These are phyloP conservation scores for Lasioglossum oenotherae DNA, from an alignment of 2,888 invertebrate species.

Conservation along the genomic window DNA sequence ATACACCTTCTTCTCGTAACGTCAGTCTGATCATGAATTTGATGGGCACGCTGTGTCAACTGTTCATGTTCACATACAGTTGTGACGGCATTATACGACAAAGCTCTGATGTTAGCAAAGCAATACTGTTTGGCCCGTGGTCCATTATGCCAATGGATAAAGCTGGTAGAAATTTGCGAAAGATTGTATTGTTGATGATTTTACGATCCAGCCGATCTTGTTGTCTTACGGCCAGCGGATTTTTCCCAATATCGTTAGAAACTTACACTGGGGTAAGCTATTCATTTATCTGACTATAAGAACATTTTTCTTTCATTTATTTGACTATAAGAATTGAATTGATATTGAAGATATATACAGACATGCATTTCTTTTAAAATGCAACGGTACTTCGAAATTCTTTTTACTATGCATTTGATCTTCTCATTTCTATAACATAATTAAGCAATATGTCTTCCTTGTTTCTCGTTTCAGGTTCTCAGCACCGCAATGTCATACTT, in stretches of 20 bases:
- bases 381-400: not conserved
- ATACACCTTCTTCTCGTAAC: constrained; percentile 7
- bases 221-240: constrained; percentile 50
- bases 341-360: no score
- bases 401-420: not conserved
- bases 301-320: no score
- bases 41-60: constrained; percentile 23
- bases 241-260: constrained; percentile 56
- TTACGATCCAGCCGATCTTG: constrained; percentile 55
- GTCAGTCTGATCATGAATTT: constrained; percentile 9
- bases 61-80: constrained; percentile 49
- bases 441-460: not conserved
- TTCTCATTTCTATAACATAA: not conserved
- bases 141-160: constrained; percentile 6
- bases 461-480: not conserved
- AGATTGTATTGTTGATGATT: constrained; percentile 59
- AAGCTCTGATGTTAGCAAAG: constrained; percentile 11
- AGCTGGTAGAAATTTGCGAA: constrained; percentile 36
- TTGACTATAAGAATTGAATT: not conserved
- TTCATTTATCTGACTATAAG: not conserved
- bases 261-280: constrained; percentile 57
- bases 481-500: not conserved
- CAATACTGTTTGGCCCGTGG: constrained; percentile 14
- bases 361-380: not conserved
- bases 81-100: constrained; percentile 24